Percentiles rank a stretch among this genome's conserved stretches.
Evolutionary conservation across 2,113 vertebrate genomes (phyloP).

Genomic region (Oryzias woworae): DNA sequence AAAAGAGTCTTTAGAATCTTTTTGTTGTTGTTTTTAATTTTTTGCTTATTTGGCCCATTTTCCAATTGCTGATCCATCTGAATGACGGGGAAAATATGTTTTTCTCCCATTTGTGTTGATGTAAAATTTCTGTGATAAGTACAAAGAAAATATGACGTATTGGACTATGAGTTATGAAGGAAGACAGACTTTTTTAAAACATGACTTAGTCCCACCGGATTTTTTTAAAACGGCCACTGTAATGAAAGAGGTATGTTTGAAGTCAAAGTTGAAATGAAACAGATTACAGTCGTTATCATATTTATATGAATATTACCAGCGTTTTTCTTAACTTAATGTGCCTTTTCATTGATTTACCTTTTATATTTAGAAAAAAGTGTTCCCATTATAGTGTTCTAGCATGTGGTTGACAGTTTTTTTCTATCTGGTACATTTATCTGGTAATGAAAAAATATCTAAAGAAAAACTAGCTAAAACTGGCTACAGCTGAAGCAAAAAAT

Average conservation of each 20-base stretch:
- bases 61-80: too few relatives aligned
- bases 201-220: constrained; percentile 50
- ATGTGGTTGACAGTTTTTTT: background rate
- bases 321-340: too few relatives aligned
- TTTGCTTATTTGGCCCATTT: too few relatives aligned
- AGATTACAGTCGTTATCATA: constrained; percentile 28
- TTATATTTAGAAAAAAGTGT: background rate
- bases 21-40: too few relatives aligned
- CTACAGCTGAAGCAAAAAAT: too few relatives aligned
- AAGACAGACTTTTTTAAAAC: constrained; percentile 56
- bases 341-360: too few relatives aligned
- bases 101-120: background rate
- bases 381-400: constrained; percentile 1
- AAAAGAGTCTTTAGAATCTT: too few relatives aligned
- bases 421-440: background rate
- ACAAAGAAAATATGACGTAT: constrained; percentile 35
- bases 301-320: too few relatives aligned
- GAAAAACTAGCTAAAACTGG: too few relatives aligned
- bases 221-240: constrained; percentile 43
- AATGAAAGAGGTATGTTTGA: constrained; percentile 51
- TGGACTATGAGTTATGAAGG: constrained; percentile 42
- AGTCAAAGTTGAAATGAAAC: constrained; percentile 34
- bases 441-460: too few relatives aligned
- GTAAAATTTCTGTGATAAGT: constrained; percentile 16
- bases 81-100: too few relatives aligned